phyloP scores from a whole-genome alignment of 2,113 vertebrate genomes.

The Mobula hypostoma region DNA sequence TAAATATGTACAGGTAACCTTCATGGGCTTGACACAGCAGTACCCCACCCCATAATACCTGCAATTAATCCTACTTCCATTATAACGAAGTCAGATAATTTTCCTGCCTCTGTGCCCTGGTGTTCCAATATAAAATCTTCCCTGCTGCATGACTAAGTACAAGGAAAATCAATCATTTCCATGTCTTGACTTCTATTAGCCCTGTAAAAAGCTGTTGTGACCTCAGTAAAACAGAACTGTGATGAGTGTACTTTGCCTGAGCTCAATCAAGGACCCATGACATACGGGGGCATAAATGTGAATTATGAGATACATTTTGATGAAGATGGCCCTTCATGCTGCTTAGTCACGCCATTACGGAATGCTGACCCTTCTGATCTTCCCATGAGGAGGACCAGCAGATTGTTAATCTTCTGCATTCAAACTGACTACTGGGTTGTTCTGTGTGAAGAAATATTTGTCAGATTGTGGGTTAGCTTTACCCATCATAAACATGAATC shows the following conservation, averaged over 20 bases:
- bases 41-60: neutral
- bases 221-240: neutral
- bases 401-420: neutral
- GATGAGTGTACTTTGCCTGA: neutral
- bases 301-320: neutral
- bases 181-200: conserved; percentile 1
- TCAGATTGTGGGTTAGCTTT: neutral
- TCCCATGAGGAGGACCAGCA: neutral
- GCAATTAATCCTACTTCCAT: neutral
- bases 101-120: neutral
- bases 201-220: neutral
- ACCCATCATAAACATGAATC: neutral
- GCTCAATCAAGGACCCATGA: neutral
- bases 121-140: neutral
- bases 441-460: neutral
- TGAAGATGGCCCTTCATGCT: neutral
- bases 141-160: neutral
- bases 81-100: neutral
- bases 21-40: neutral
- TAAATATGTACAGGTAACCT: neutral
- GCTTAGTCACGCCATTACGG: neutral
- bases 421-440: neutral
- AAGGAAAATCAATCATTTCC: conserved; percentile 8
- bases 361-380: neutral
- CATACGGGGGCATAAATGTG: neutral